Evolutionary conservation across 1,140 invertebrate genomes (phyloP).

Genomic region (Cherax quadricarinatus): DNA sequence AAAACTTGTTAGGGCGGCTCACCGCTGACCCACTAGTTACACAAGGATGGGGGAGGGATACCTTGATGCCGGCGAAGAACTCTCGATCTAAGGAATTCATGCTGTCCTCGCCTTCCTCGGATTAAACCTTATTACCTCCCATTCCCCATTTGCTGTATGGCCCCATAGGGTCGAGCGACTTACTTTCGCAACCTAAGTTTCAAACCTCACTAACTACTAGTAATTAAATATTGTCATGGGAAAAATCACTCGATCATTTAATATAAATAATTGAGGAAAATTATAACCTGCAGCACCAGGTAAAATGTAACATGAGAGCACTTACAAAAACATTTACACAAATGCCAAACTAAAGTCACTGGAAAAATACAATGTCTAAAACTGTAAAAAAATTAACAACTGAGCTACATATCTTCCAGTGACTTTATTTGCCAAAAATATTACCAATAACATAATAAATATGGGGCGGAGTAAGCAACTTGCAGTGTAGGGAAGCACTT

Average conservation of each 20-base stretch:
- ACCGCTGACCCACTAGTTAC: no score
- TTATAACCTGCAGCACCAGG: conserved; percentile 4
- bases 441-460: neutral
- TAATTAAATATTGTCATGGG: conserved; percentile 54
- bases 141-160: neutral
- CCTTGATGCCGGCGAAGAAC: no score
- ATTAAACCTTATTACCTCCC: no score
- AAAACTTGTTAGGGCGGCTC: neutral
- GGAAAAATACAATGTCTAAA: neutral
- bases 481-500: neutral
- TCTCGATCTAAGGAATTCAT: no score
- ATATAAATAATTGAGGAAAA: conserved; percentile 14
- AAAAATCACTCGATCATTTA: conserved; percentile 48
- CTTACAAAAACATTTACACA: neutral
- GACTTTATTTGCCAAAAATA: conserved; percentile 12
- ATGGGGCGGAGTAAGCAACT: conserved; percentile 20
- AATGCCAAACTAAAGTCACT: neutral
- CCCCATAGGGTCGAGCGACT: neutral
- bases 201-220: conserved; percentile 11
- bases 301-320: neutral
- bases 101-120: no score
- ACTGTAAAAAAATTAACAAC: neutral
- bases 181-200: neutral
- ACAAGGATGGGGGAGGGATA: no score
- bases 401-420: neutral